Conservation (phyloP, 2,113 vertebrate genomes). For the Pseudorectes ferrugineus region DNA sequence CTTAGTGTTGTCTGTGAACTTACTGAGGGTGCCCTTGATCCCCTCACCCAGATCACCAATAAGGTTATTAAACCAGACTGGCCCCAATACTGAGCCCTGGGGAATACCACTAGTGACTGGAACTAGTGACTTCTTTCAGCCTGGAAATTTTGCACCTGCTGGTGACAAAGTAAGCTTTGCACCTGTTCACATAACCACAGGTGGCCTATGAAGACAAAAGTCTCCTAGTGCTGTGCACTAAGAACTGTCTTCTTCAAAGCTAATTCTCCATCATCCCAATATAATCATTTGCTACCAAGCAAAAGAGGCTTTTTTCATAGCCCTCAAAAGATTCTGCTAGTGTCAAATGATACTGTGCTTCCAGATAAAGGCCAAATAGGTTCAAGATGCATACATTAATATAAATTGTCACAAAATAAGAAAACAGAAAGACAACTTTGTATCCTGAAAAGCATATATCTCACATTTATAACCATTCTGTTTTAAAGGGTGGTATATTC, state of each 20-base stretch:
- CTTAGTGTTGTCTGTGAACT: background rate
- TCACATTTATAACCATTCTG: background rate
- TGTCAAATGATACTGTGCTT: background rate
- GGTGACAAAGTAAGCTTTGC: background rate
- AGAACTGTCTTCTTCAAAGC: background rate
- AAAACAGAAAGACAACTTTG: background rate
- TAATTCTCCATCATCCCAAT: background rate
- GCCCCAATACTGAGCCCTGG: background rate
- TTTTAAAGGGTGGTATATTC: background rate
- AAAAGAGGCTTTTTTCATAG: background rate
- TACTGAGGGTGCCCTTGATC: background rate
- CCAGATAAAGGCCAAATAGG: background rate
- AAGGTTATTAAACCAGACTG: background rate
- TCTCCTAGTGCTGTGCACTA: background rate
- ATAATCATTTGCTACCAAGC: background rate
- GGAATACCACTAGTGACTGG: background rate
- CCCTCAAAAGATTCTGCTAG: background rate
- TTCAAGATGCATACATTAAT: background rate
- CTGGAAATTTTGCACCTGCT: background rate
- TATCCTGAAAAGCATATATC: background rate
- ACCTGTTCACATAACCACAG: background rate
- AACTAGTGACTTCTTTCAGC: background rate
- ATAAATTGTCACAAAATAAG: background rate
- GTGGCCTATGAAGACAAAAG: background rate
- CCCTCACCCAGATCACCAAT: rapidly evolving